A percentile compares a stretch with the other conserved stretches of the same genome.
Evolutionary conservation across 2,888 invertebrate species (phyloP).

Genomic region (Pammene fasciana): DNA sequence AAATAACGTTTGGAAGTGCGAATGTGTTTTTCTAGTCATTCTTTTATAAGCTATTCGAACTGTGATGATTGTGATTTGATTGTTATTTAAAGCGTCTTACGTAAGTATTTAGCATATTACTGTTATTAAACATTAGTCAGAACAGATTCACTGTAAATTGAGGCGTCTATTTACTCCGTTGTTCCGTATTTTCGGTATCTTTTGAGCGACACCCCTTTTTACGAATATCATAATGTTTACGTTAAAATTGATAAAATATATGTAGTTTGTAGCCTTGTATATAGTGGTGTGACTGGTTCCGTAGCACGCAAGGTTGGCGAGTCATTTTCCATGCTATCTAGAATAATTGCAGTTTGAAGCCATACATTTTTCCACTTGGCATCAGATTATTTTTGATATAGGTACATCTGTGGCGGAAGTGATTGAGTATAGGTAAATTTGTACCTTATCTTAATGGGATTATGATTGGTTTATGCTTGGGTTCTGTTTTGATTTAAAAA

Average conservation of each 20-base stretch:
- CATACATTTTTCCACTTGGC: conserved; percentile 59
- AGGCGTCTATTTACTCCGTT: not conserved
- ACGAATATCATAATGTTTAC: conserved; percentile 26
- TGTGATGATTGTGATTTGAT: conserved; percentile 73
- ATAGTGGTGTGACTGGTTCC: conserved; percentile 46
- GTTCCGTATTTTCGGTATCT: not conserved
- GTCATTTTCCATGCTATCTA: conserved; percentile 28
- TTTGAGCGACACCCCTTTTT: conserved; percentile 37
- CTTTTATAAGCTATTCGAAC: conserved; percentile 65
- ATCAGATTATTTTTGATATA: conserved; percentile 55
- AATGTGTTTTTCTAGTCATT: conserved; percentile 47
- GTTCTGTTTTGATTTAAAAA: not conserved
- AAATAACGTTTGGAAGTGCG: conserved; percentile 45
- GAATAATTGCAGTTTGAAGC: conserved; percentile 49
- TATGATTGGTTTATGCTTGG: conserved; percentile 23
- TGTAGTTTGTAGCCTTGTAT: conserved; percentile 29
- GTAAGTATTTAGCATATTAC: conserved; percentile 72
- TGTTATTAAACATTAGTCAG: conserved; percentile 62
- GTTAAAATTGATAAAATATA: conserved; percentile 32
- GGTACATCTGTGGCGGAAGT: conserved; percentile 45
- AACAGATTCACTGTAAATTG: not conserved
- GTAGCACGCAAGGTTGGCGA: conserved; percentile 44
- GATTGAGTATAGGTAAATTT: conserved; percentile 26
- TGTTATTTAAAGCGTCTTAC: conserved; percentile 75
- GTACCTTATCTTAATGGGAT: conserved; percentile 11